A percentile compares a stretch with the other conserved stretches of the same genome.
phyloP scores from a whole-genome alignment of 2,888 invertebrate genomes.

The Hyalella azteca region DNA sequence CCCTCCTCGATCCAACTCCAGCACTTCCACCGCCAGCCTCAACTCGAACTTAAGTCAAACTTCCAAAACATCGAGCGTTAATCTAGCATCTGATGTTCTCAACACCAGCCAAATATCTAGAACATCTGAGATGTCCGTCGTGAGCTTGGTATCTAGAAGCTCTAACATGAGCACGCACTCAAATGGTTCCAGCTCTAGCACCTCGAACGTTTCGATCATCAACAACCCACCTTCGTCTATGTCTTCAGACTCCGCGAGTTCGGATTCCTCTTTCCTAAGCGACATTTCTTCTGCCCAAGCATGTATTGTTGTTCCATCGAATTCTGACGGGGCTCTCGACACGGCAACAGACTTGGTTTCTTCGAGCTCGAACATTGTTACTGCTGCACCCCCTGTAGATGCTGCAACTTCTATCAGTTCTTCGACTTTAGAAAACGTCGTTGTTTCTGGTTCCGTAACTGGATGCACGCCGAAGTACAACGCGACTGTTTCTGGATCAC shows the following conservation, averaged over 20 bases:
- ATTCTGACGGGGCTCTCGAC: too few species aligned
- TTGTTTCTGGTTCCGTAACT: too few species aligned
- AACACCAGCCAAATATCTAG: background rate
- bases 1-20: conserved; percentile 35
- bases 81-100: background rate
- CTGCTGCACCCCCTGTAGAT: background rate
- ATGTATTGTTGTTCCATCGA: too few species aligned
- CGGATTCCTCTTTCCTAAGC: conserved; percentile 6
- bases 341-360: too few species aligned
- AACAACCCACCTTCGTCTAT: conserved; percentile 31
- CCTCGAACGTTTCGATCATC: conserved; percentile 20
- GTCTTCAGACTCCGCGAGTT: conserved; percentile 7
- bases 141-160: background rate
- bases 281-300: background rate
- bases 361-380: too few species aligned
- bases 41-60: conserved; percentile 18
- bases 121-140: background rate
- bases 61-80: conserved; percentile 7
- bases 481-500: too few species aligned
- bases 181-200: conserved; percentile 12
- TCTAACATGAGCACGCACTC: background rate
- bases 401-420: too few species aligned
- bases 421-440: too few species aligned
- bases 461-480: too few species aligned
- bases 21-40: conserved; percentile 18